Base-by-base conservation (phyloP, 2,113 vertebrate species). In the Catharus bicknelli region DNA sequence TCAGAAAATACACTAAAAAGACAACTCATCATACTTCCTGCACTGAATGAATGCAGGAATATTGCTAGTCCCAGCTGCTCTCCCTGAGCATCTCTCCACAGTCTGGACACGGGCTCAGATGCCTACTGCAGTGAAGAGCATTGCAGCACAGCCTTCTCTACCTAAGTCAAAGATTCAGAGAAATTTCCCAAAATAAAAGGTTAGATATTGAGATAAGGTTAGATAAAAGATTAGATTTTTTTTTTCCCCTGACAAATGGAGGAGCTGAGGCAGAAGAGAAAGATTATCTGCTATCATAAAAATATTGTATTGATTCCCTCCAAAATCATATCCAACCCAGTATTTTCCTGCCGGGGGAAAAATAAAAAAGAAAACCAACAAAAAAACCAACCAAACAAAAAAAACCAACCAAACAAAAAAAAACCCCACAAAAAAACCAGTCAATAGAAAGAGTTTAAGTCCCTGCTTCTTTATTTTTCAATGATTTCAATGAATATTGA, bases 1-100 rank as follows among this genome's bases (percentile, higher is more conserved):
- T 88, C n/a, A 94, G 43, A 64, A 84, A 89, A 68, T 26, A 59
- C 62, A 57, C 36, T 86, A 70, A 90, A 93, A 84, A 82, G 45
- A 63, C 54, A 88, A 45, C 1, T 7, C 61, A 43, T 58, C 30
- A 11, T 66, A 29, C 23, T 29, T 82, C 30, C 50, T 48, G 74
- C 2, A 0, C 11, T 48, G 86, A 70, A 57, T 21, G 55, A 69
- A 22, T 48, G 42, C 55, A 69, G 10, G 61, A 74, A n/a, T 57
- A 67, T 73, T 38, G 47, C 16, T 51, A 0, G 40, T 62, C 30
- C 42, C 5, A 1, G 10, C 19, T 73, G 45, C 42, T 61, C 62
- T 89, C 40, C 34, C 76, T 59, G 38, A 70, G 50, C 40, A 32
- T 36, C 30, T 29, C 51, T n/a, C 10, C 50, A 10, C 14, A 25